Conservation (phyloP, 1,140 invertebrate species). For the Globodera ellingtonae region DNA sequence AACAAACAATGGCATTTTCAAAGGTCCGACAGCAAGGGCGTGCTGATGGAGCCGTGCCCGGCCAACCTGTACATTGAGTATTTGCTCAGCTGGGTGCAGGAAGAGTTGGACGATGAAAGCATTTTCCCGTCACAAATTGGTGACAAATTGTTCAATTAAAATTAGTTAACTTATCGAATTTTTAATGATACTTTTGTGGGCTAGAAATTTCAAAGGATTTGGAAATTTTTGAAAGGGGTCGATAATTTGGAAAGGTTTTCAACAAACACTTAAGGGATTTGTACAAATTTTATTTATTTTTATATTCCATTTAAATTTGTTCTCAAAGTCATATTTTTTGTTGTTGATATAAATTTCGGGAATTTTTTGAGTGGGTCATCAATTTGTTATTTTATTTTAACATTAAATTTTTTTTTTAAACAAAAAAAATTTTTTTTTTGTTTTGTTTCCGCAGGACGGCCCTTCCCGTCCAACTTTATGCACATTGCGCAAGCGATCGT, state of each 20-base stretch:
- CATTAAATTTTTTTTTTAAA: too few species aligned
- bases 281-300: not conserved
- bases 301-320: not conserved
- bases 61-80: constrained; percentile 85
- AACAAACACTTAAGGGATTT: too few species aligned
- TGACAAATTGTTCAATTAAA: constrained; percentile 57
- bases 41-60: constrained; percentile 18
- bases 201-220: too few species aligned
- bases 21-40: constrained; percentile 30
- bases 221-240: too few species aligned
- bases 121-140: constrained; percentile 99
- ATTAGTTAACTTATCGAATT: too few species aligned
- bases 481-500: constrained; percentile 96
- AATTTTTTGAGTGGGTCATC: too few species aligned
- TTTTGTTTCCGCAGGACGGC: constrained; percentile 47
- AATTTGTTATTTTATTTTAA: too few species aligned
- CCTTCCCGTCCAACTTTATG: constrained; percentile 73
- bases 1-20: not conserved
- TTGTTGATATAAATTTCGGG: too few species aligned
- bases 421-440: not conserved
- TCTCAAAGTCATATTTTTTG: too few species aligned
- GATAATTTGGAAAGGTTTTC: not conserved
- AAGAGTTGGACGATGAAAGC: constrained; percentile 96
- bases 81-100: constrained; percentile 99
- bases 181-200: too few species aligned